These are phyloP conservation scores for Nasonia oneida DNA, from an alignment of 2,888 invertebrate genomes.

Conservation along the genomic window DNA sequence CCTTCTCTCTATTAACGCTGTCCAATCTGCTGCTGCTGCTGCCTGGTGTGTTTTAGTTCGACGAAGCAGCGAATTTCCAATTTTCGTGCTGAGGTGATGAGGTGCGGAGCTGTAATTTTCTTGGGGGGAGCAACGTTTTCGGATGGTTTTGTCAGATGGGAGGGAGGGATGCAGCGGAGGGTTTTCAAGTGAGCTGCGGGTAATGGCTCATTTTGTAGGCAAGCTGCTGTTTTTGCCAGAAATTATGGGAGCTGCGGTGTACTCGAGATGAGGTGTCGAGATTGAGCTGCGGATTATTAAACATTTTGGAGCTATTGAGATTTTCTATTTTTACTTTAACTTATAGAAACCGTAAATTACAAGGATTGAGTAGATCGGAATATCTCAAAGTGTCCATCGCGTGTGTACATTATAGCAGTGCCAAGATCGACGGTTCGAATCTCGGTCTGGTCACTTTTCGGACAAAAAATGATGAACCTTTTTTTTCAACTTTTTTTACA, in stretches of 20 bases:
- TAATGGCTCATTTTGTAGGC: background rate
- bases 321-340: background rate
- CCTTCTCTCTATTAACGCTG: constrained; percentile 60
- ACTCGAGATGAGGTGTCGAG: background rate
- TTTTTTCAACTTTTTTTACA: background rate
- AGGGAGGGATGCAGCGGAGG: background rate
- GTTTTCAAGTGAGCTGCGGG: background rate
- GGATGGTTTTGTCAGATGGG: background rate
- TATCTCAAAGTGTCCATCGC: too few relatives aligned
- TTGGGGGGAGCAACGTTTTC: background rate
- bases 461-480: background rate
- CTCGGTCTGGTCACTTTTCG: background rate
- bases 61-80: background rate
- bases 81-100: background rate
- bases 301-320: background rate
- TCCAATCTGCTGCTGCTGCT: constrained; percentile 14
- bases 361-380: too few relatives aligned
- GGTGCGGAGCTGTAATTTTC: background rate
- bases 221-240: background rate
- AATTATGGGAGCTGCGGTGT: background rate
- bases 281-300: background rate
- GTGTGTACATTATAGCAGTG: background rate
- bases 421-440: background rate
- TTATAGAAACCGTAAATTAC: background rate
- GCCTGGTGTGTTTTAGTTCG: background rate